Evolutionary conservation across 2,888 invertebrate genomes (phyloP), one percentile per base, ranked within the genome.

Genomic region (Noctuana brunneofusca): DNA sequence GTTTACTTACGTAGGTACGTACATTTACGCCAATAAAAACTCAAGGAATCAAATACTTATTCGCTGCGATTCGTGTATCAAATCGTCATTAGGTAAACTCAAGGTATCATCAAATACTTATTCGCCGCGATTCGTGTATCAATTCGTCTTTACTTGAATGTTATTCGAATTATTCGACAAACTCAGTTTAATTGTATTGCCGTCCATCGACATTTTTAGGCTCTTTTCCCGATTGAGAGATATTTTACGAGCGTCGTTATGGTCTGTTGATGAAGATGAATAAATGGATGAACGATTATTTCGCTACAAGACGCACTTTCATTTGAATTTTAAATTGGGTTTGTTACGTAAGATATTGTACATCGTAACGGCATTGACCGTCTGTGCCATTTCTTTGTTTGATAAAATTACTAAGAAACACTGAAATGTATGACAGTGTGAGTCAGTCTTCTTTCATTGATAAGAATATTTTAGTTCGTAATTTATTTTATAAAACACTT

Each of bases 281-380:
- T 62, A 62, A 54, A 62, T 62, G 60, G 43, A 62, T 62, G 60
- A 62, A 35, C 35, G 53, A 35, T 55, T 62, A 38, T 55, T 54
- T 62, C 18, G 54, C 60, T 48, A 55, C 38, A 55, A 62, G 43
- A 62, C 49, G 32, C 53, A 54, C 60, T 62, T 62, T 62, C 60
- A 62, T 62, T 62, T 62, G 55, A 62, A 62, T 55, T 62, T 62
- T 55, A 62, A 55, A 62, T 62, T 62, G 38, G 20, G 14, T 18
- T 38, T 38, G 14, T 62, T 54, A 55, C 49, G 38, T 62, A 62
- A 62, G 38, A 55, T 56, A 54, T 55, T 54, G 46, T 32, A 55
- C 16, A n/a, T 38, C 22, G 12, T 48, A 55, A 49, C 55, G 55
- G 60, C 55, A 62, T 38, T 62, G 60, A 55, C 60, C 60, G 48